These are phyloP conservation scores for Heteropelma amictum DNA, from an alignment of 2,888 invertebrate genomes.

Conservation along the genomic window DNA sequence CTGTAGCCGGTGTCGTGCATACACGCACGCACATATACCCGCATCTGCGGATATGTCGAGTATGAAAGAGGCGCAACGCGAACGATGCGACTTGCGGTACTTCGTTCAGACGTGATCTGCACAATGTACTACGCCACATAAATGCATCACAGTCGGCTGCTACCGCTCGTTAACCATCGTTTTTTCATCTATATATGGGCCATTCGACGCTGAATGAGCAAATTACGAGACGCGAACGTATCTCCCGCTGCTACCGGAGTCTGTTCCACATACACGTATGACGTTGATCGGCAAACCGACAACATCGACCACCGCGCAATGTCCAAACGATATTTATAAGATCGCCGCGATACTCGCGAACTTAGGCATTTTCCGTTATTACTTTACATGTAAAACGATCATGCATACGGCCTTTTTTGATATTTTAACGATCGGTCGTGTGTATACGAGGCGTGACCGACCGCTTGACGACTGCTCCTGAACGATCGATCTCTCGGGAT, in stretches of 20 bases:
- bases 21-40: not conserved
- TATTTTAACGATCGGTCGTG: constrained; percentile 1
- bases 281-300: not conserved
- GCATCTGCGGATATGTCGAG: not conserved
- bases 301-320: not conserved
- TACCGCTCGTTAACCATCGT: constrained; percentile 18
- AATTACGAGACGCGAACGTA: constrained; percentile 42
- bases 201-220: constrained; percentile 38
- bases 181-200: constrained; percentile 6
- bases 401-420: not conserved
- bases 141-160: too few relatives aligned
- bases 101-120: too few relatives aligned
- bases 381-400: not conserved
- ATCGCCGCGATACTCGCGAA: too few relatives aligned
- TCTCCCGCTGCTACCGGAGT: not conserved
- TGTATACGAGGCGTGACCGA: constrained; percentile 41
- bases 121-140: too few relatives aligned
- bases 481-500: constrained; percentile 46
- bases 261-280: too few relatives aligned
- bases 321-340: not conserved
- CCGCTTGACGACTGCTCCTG: constrained; percentile 38
- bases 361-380: too few relatives aligned
- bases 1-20: not conserved
- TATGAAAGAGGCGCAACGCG: too few relatives aligned
- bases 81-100: too few relatives aligned